Percentiles rank a stretch among this genome's conserved stretches.
These are phyloP conservation scores for Austrolebias charrua DNA, from an alignment of 2,797 vertebrate genomes.

Conservation along the genomic window DNA sequence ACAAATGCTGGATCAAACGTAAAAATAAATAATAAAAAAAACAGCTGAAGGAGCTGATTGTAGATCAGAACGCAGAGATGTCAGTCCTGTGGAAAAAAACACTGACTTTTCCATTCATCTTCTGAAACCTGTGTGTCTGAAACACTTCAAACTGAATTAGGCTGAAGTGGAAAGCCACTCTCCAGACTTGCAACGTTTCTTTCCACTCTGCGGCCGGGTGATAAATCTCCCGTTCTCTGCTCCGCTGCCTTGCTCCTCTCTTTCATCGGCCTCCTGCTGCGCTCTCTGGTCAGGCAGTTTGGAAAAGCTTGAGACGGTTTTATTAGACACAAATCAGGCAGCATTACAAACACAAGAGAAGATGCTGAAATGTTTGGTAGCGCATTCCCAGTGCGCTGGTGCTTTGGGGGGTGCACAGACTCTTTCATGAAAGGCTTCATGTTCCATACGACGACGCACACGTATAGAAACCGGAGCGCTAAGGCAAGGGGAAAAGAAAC, in stretches of 20 bases:
- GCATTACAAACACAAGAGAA: too few relatives aligned
- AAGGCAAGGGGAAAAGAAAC: neutral
- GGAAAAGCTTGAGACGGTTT: neutral
- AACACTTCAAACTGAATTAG: slow-evolving; percentile 70
- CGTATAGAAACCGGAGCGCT: neutral
- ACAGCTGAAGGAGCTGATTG: slow-evolving; percentile 23
- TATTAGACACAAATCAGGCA: neutral
- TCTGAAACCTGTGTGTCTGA: slow-evolving; percentile 47
- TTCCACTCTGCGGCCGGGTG: slow-evolving; percentile 54
- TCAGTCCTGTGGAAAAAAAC: slow-evolving; percentile 37
- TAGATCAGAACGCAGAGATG: slow-evolving; percentile 33
- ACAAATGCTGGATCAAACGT: slow-evolving; percentile 10
- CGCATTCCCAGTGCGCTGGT: too few relatives aligned
- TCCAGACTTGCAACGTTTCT: slow-evolving; percentile 53
- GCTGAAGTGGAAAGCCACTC: slow-evolving; percentile 61
- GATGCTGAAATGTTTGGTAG: neutral
- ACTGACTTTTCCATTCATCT: slow-evolving; percentile 55
- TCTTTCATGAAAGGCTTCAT: neutral
- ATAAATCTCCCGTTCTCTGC: slow-evolving; percentile 52
- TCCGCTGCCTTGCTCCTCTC: neutral
- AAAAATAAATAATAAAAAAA: too few relatives aligned
- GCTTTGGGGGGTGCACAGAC: neutral
- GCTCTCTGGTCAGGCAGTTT: slow-evolving; percentile 7
- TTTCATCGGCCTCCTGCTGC: slow-evolving; percentile 26
- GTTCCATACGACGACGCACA: neutral